phyloP scores from a whole-genome alignment of 2,113 vertebrate species.

The Anhinga anhinga region DNA sequence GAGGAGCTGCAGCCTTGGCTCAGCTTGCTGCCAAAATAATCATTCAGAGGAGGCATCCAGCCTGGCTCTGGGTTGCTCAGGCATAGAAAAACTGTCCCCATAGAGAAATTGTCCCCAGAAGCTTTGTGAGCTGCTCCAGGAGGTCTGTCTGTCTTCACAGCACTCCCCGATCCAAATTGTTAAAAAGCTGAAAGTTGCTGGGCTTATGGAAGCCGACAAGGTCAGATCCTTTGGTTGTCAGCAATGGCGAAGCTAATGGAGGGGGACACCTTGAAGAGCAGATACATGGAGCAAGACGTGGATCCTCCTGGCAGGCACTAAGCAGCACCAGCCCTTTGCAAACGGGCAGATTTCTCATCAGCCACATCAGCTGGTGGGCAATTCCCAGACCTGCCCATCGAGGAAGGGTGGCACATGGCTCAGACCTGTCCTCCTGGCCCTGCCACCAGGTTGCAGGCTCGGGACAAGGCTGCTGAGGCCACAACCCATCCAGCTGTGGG shows the following conservation, averaged over 20 bases:
- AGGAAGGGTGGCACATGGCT: rapidly evolving
- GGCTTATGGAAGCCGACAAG: neutral
- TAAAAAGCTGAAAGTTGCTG: neutral
- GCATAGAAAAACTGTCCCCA: neutral
- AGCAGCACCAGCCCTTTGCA: neutral
- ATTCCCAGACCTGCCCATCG: neutral
- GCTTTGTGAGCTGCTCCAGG: neutral
- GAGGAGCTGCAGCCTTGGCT: neutral
- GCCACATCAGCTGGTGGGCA: neutral
- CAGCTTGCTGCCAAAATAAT: neutral
- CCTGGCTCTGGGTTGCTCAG: neutral
- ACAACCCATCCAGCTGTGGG: neutral
- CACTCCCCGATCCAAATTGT: rapidly evolving
- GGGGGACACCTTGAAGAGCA: neutral
- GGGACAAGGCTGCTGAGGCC: neutral
- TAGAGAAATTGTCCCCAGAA: neutral
- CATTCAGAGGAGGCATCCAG: neutral
- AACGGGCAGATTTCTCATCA: rapidly evolving
- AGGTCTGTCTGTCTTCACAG: neutral
- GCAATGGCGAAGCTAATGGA: neutral
- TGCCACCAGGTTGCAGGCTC: neutral
- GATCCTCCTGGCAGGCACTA: neutral
- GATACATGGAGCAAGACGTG: neutral
- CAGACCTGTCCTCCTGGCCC: neutral
- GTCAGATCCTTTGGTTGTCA: neutral